Percentiles rank a stretch among this genome's conserved stretches.
Conservation (phyloP, 2,113 vertebrate genomes). For the Archilochus colubris region DNA sequence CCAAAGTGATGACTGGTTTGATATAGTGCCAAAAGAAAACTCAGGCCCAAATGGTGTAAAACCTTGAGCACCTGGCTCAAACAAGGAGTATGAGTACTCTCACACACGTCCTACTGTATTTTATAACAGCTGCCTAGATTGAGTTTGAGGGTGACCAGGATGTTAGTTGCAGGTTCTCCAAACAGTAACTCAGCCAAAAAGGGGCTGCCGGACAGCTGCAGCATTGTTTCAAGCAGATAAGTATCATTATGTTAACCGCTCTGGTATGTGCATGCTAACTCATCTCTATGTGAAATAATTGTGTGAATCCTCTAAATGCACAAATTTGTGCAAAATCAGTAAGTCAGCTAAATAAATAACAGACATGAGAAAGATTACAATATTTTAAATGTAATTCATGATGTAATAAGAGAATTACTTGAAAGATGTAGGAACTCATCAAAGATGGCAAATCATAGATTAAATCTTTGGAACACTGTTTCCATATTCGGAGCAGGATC, state of each 20-base stretch:
- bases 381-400: background rate
- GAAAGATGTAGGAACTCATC: background rate
- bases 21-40: no score
- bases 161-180: background rate
- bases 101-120: background rate
- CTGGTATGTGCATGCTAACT: background rate
- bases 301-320: background rate
- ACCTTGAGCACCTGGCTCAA: no score
- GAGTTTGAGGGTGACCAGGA: background rate
- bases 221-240: background rate
- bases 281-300: accelerated
- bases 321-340: background rate
- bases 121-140: background rate
- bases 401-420: background rate
- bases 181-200: background rate
- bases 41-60: no score
- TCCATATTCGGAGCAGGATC: background rate
- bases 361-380: background rate
- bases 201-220: background rate
- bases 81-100: no score
- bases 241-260: background rate
- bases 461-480: background rate
- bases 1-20: no score
- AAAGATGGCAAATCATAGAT: background rate
- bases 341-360: background rate